Percentiles rank a stretch among this genome's conserved stretches.
phyloP scores from a whole-genome alignment of 2,888 invertebrate species.

The Gonocerus acuteangulatus region DNA sequence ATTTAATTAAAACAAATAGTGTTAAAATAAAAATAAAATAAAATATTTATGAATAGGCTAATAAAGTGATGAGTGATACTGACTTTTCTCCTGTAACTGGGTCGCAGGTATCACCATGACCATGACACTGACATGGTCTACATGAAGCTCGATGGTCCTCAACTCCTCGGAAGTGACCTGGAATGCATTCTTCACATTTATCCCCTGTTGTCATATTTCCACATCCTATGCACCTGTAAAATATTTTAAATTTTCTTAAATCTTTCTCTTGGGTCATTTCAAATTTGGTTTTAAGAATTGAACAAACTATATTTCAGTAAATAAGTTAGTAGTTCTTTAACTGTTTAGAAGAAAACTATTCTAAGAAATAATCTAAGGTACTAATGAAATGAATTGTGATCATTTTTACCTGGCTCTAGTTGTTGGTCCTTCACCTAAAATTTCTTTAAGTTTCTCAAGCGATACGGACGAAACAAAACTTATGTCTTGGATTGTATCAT shows the following conservation, averaged over 20 bases:
- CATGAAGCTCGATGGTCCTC: conserved; percentile 67
- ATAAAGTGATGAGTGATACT: neutral
- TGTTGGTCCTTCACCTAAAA: conserved; percentile 58
- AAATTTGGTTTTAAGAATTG: too few relatives aligned
- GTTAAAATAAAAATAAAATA: too few relatives aligned
- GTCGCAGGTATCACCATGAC: conserved; percentile 86
- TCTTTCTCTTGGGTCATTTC: too few relatives aligned
- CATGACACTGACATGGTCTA: conserved; percentile 83
- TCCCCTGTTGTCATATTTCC: conserved; percentile 73
- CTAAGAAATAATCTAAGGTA: too few relatives aligned
- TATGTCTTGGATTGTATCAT: conserved; percentile 43
- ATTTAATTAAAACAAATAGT: too few relatives aligned
- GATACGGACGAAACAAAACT: conserved; percentile 46
- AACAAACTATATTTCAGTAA: too few relatives aligned
- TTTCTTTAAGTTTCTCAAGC: conserved; percentile 53
- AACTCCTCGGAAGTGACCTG: conserved; percentile 49
- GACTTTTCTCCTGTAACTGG: conserved; percentile 61
- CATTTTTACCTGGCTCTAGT: conserved; percentile 63
- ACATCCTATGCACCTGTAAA: conserved; percentile 63
- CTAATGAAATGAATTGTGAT: too few relatives aligned
- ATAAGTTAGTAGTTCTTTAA: too few relatives aligned
- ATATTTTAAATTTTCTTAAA: neutral
- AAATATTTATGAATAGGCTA: too few relatives aligned
- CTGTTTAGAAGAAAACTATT: too few relatives aligned
- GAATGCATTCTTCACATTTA: conserved; percentile 71